These are phyloP conservation scores for Bolinopsis microptera DNA, from an alignment of 37 sponge, comb jelly and placozoan species.

Conservation along the genomic window DNA sequence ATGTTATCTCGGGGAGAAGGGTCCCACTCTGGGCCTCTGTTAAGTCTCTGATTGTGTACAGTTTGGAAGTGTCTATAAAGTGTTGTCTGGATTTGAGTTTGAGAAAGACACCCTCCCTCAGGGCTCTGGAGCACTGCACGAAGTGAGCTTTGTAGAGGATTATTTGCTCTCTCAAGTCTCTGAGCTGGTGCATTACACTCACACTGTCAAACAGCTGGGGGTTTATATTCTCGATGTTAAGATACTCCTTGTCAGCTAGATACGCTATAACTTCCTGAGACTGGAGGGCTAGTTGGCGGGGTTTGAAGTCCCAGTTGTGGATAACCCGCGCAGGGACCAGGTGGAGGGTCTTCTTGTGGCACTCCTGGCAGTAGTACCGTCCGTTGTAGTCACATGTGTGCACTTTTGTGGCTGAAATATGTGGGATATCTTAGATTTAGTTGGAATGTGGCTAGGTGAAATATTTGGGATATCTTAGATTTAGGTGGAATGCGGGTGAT, in stretches of 20 bases:
- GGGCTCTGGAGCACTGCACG: conserved; percentile 72
- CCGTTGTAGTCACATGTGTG: conserved; percentile 93
- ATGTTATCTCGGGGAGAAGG: conserved; percentile 72
- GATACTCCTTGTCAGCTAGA: not conserved
- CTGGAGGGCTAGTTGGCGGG: conserved; percentile 43
- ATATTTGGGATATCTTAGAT: not conserved
- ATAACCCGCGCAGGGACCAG: conserved; percentile 90
- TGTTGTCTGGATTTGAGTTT: conserved; percentile 71
- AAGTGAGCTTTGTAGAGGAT: conserved; percentile 79
- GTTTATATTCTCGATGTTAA: conserved; percentile 24
- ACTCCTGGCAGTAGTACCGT: conserved; percentile 79
- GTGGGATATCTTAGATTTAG: too few relatives aligned
- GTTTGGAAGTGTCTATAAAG: conserved; percentile 73
- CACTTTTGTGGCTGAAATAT: conserved; percentile 64
- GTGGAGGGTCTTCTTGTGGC: conserved; percentile 78
- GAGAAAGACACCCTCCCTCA: conserved; percentile 69
- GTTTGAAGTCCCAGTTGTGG: conserved; percentile 98
- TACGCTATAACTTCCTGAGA: conserved; percentile 20
- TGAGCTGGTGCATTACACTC: not conserved
- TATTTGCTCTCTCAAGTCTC: conserved; percentile 74
- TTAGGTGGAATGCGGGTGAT: too few relatives aligned
- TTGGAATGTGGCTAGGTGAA: not conserved
- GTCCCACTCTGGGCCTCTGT: conserved; percentile 69
- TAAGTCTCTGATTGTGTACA: conserved; percentile 80
- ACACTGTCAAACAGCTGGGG: conserved; percentile 18